Conservation (phyloP, 1,140 invertebrate genomes). For the Tetramorium alpestre region DNA sequence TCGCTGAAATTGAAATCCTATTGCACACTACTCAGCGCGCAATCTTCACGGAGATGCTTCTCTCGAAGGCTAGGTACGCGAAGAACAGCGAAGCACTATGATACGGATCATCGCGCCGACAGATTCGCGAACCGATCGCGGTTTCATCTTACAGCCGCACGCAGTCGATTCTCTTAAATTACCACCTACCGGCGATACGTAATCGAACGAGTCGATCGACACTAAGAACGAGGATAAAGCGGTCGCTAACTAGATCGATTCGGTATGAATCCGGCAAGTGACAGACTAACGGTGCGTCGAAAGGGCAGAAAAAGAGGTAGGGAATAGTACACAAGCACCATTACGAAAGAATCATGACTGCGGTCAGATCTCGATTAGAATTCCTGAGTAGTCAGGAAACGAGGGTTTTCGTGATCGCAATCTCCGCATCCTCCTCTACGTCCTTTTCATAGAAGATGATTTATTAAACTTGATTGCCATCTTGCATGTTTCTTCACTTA, state of each 20-base stretch:
- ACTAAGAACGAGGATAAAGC: constrained; percentile 48
- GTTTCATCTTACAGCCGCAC: constrained; percentile 55
- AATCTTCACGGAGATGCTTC: constrained; percentile 46
- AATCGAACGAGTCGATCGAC: constrained; percentile 52
- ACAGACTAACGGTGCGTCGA: constrained; percentile 15
- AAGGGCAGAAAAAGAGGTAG: constrained; percentile 1
- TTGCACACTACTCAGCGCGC: constrained; percentile 31
- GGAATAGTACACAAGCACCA: neutral
- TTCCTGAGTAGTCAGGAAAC: constrained; percentile 30
- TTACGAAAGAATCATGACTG: constrained; percentile 23
- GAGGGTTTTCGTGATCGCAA: constrained; percentile 43
- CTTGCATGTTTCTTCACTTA: constrained; percentile 30
- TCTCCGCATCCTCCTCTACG: constrained; percentile 19
- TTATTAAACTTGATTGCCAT: constrained; percentile 36
- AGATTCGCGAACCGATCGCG: constrained; percentile 70
- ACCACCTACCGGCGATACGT: constrained; percentile 63
- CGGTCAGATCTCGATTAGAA: constrained; percentile 39
- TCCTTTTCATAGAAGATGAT: neutral
- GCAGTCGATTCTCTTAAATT: constrained; percentile 63
- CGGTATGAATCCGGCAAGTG: constrained; percentile 24
- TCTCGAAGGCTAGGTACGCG: constrained; percentile 31
- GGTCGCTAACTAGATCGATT: constrained; percentile 66
- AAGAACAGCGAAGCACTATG: constrained; percentile 52
- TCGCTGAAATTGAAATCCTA: constrained; percentile 58
- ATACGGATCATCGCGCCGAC: constrained; percentile 70